Base-by-base conservation (phyloP, 1,140 invertebrate species). In the Amyelois transitella region DNA sequence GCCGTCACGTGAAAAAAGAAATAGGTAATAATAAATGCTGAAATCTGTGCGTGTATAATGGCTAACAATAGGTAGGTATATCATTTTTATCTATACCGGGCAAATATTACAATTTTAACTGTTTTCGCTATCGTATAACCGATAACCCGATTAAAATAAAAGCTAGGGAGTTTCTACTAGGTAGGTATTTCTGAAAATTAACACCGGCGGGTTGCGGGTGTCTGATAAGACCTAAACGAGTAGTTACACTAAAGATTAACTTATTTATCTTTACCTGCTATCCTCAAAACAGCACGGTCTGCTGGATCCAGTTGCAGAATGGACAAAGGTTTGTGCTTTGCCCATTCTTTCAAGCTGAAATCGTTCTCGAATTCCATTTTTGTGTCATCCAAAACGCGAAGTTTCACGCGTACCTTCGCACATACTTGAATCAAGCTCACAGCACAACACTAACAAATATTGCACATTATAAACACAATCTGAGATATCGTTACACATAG, bases 251-350 rank as follows among this genome's bases (percentile, higher is more conserved):
- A 6, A 14, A 38, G 32, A 38, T 38, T 2, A 14, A 14, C 5
- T n/a, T 38, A 14, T 4, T 38, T 14, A 38, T 14, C 17, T 91
- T 90, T 88, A 99, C 97, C 97, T 91, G 97, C 97, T 90, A 99
- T 98, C 75, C 96, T 92, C 28, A 99, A 91, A 20, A 99, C 97
- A 62, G 97, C 97, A 81, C 97, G 91, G 91, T 98, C 95, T 66
- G 96, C 96, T 71, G 95, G 94, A 91, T 98, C 96, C 77, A 99
- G 91, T 88, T 98, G 97, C 45, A 99, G 91, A 80, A 99, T 97
- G 86, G 96, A 96, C 72, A 99, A 91, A 63, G 97, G 97, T 89
- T 98, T 97, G 88, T 97, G 95, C 91, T 96, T 96, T 68, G 95
- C 95, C 96, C 96, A 98, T 91, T 97, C 96, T 89, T 97, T 96